Evolutionary conservation across 2,888 invertebrate species (phyloP).

Genomic region (Andrena minutula): DNA sequence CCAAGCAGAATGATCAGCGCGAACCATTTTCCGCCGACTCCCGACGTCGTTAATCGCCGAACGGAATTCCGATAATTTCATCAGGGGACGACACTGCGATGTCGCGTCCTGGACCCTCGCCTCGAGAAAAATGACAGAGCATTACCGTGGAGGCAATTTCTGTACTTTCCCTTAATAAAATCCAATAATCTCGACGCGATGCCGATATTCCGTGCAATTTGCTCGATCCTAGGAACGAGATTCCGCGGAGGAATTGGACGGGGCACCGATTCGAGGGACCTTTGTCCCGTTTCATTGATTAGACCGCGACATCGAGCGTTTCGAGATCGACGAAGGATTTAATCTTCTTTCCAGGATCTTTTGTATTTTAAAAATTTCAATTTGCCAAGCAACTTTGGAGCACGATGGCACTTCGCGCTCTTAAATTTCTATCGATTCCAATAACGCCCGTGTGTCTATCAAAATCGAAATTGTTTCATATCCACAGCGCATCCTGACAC

Average conservation of each 20-base stretch:
- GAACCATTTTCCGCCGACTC: neutral
- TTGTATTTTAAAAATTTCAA: no score
- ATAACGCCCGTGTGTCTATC: neutral
- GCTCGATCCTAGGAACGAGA: slow-evolving; percentile 34
- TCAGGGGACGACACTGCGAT: slow-evolving; percentile 2
- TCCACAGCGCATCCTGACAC: neutral
- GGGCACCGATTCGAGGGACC: slow-evolving; percentile 2
- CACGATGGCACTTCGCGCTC: neutral
- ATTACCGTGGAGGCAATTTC: slow-evolving; percentile 39
- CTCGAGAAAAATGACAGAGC: slow-evolving; percentile 27
- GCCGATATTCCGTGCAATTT: slow-evolving; percentile 38
- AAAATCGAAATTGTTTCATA: neutral
- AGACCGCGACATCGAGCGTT: neutral
- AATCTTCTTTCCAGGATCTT: neutral
- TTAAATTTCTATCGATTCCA: neutral
- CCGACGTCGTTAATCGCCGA: slow-evolving; percentile 17
- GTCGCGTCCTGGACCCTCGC: slow-evolving; percentile 3
- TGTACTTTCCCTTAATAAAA: slow-evolving; percentile 37
- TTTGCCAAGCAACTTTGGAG: no score
- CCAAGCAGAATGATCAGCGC: neutral
- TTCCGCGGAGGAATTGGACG: slow-evolving; percentile 23
- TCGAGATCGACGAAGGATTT: neutral
- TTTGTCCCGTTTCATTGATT: slow-evolving; percentile 6
- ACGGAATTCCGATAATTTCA: slow-evolving; percentile 44
- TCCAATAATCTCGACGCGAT: slow-evolving; percentile 34